Evolutionary conservation across 2,113 vertebrate species (phyloP), one percentile per base, ranked within the genome.

Genomic region (Bos javanicus): DNA sequence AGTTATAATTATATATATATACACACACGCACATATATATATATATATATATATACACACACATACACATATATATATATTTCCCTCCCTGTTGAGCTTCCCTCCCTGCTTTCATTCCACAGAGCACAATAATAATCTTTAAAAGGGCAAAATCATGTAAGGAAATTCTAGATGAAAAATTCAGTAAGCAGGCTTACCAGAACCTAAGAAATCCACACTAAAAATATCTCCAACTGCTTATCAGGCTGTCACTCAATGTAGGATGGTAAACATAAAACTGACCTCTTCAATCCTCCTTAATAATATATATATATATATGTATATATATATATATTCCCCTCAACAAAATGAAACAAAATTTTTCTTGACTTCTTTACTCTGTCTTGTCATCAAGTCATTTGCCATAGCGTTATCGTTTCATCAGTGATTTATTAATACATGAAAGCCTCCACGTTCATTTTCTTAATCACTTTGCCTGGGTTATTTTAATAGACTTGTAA

Each of bases 401-500:
- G n/a, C 54, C 39, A 76, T 4, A 52, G 62, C 3, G 33, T 92
- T 82, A 74, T 16, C 26, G 8, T 78, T 80, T 76, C 87, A 84
- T 67, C 48, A 82, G 56, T 46, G n/a, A 76, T 19, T 82, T n/a
- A 87, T 43, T 43, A 76, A 74, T 39, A 74, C 11, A 57, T 7
- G 50, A 83, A 97, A 87, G 67, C 16, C 46, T 93, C 30, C 11
- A 60, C 39, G 15, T 85, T 91, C 74, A 95, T 43, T 83, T 67
- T 92, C 67, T 94, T 89, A 86, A 48, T 13, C 48, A 89, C 56
- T 89, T 50, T 56, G 43, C 76, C 52, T 80, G 52, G 71, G 16
- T 76, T 90, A 52, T 80, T 93, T 91, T 83, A 95, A 81, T 28
- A 95, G 71, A 56, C 50, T 94, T 50, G 43, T 83, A 86, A 62